phyloP scores from a whole-genome alignment of 2,113 vertebrate species.

The Tachuris rubrigastra region DNA sequence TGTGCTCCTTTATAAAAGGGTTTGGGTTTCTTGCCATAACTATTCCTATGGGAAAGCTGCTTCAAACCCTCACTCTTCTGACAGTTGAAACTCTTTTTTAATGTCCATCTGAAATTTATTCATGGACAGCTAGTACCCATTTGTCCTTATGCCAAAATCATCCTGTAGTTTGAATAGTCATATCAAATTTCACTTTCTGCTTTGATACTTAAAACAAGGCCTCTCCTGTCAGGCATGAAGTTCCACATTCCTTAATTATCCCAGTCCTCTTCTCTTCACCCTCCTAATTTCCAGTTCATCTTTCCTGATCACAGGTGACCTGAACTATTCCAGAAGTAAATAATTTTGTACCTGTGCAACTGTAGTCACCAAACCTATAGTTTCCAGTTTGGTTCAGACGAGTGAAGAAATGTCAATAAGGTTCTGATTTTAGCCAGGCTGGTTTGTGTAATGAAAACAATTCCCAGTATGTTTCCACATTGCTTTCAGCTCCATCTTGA shows the following conservation, averaged over 20 bases:
- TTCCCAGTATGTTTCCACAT: neutral
- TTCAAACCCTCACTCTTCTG: constrained; percentile 1
- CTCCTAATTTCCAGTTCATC: neutral
- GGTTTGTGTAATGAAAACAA: neutral
- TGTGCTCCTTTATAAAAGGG: neutral
- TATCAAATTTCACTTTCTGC: neutral
- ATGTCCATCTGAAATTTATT: neutral
- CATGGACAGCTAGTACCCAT: neutral
- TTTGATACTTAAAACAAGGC: neutral
- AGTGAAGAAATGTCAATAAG: neutral
- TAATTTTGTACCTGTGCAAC: neutral
- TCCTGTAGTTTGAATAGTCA: neutral
- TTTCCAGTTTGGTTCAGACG: neutral
- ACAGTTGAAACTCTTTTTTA: constrained; percentile 10
- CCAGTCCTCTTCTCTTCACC: neutral
- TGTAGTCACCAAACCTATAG: neutral
- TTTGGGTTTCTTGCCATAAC: constrained; percentile 1
- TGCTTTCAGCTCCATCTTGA: neutral
- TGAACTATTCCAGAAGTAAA: neutral
- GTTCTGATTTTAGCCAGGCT: neutral
- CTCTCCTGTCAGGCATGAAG: accelerated
- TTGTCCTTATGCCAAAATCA: constrained; percentile 17
- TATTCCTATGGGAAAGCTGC: neutral
- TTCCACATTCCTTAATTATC: neutral
- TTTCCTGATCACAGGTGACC: neutral